phyloP scores from a whole-genome alignment of 2,888 invertebrate species.

The Mimas tiliae region DNA sequence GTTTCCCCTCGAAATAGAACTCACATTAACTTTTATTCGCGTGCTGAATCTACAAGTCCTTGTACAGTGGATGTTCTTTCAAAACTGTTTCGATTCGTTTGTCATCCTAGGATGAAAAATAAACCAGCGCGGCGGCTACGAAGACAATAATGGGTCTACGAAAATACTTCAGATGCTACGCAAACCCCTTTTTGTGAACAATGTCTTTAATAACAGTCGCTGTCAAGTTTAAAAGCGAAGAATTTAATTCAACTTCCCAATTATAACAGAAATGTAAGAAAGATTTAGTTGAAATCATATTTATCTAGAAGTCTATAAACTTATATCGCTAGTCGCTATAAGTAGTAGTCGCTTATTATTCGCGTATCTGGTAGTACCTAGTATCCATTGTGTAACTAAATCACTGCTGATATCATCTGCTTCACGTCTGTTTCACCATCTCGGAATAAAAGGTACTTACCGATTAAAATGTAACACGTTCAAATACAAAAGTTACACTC shows the following conservation, averaged over 20 bases:
- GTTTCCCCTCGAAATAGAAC: constrained; percentile 13
- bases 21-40: constrained; percentile 20
- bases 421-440: too few relatives aligned
- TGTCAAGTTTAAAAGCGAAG: constrained; percentile 27
- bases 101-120: constrained; percentile 8
- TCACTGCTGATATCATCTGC: too few relatives aligned
- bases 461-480: too few relatives aligned
- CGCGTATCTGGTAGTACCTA: too few relatives aligned
- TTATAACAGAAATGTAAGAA: constrained; percentile 33
- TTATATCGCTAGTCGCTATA: too few relatives aligned
- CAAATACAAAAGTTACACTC: too few relatives aligned
- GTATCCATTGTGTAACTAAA: too few relatives aligned
- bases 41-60: constrained; percentile 8
- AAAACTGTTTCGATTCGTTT: constrained; percentile 20
- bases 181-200: constrained; percentile 30
- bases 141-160: constrained; percentile 25
- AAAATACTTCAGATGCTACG: constrained; percentile 32
- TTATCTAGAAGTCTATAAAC: not conserved
- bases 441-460: too few relatives aligned
- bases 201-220: constrained; percentile 39
- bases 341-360: too few relatives aligned
- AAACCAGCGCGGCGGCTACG: constrained; percentile 30
- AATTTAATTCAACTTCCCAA: constrained; percentile 44
- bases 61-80: not conserved
- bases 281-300: not conserved